These are phyloP conservation scores for Lepus oiostolus DNA, from an alignment of 2,797 vertebrate species.

Conservation along the genomic window DNA sequence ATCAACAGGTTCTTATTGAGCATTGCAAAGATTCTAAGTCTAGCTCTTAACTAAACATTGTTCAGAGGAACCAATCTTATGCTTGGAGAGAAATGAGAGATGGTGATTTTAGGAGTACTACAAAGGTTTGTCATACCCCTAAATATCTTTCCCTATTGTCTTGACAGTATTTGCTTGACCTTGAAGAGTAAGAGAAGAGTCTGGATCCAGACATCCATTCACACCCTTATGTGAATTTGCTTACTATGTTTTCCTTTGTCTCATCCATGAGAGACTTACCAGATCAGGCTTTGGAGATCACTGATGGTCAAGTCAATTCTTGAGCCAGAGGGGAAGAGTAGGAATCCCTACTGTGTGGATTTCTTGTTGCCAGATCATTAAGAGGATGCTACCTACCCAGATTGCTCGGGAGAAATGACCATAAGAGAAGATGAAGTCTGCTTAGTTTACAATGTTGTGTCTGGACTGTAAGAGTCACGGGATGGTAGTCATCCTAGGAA, in stretches of 20 bases:
- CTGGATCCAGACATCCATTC: neutral
- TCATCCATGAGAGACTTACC: neutral
- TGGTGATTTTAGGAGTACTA: neutral
- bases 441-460: conserved; percentile 11
- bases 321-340: neutral
- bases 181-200: neutral
- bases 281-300: neutral
- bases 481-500: neutral
- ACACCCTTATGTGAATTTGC: neutral
- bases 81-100: neutral
- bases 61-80: neutral
- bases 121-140: neutral
- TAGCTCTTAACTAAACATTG: neutral
- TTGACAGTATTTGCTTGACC: neutral
- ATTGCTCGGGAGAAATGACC: neutral
- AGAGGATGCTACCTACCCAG: neutral
- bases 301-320: neutral
- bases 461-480: neutral
- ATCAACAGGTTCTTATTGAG: conserved; percentile 7
- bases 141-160: neutral
- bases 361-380: neutral
- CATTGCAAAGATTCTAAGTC: neutral
- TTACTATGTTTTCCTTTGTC: neutral
- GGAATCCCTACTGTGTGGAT: neutral
- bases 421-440: neutral